phyloP scores from a whole-genome alignment of 1,140 invertebrate genomes.

The Atta cephalotes region DNA sequence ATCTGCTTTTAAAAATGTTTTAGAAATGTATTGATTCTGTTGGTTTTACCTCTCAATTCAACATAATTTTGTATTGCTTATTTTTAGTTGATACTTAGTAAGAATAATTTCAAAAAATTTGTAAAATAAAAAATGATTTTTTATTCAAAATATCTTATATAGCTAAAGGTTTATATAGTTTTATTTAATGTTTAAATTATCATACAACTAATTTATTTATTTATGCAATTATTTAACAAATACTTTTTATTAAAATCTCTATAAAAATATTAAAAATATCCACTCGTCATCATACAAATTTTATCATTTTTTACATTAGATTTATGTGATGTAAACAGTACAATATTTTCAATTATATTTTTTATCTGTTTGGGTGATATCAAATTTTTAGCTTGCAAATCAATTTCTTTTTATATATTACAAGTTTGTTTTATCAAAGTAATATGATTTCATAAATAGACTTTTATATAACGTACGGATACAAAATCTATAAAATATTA shows the following conservation, averaged over 20 bases:
- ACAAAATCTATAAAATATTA: background rate
- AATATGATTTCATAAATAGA: conserved; percentile 24
- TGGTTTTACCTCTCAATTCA: conserved; percentile 10
- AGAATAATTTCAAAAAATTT: background rate
- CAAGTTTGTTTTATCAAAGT: background rate
- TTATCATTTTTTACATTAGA: background rate
- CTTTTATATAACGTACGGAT: background rate
- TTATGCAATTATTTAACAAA: background rate
- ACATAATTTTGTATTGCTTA: conserved; percentile 2
- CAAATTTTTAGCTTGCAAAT: background rate
- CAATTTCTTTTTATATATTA: conserved; percentile 10
- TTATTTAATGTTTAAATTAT: background rate
- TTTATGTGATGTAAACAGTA: background rate
- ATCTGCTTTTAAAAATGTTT: conserved; percentile 24
- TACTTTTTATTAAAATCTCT: background rate
- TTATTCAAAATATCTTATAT: background rate
- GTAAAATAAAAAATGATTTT: conserved; percentile 2
- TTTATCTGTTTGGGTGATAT: background rate
- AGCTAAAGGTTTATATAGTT: background rate
- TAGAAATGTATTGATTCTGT: conserved; percentile 22
- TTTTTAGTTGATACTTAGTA: background rate
- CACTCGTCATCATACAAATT: background rate
- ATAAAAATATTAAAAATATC: background rate
- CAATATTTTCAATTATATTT: background rate
- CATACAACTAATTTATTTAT: background rate